A percentile compares a stretch with the other conserved stretches of the same genome.
phyloP scores from a whole-genome alignment of 2,797 vertebrate species.

The Brachyrhaphis roseni region DNA sequence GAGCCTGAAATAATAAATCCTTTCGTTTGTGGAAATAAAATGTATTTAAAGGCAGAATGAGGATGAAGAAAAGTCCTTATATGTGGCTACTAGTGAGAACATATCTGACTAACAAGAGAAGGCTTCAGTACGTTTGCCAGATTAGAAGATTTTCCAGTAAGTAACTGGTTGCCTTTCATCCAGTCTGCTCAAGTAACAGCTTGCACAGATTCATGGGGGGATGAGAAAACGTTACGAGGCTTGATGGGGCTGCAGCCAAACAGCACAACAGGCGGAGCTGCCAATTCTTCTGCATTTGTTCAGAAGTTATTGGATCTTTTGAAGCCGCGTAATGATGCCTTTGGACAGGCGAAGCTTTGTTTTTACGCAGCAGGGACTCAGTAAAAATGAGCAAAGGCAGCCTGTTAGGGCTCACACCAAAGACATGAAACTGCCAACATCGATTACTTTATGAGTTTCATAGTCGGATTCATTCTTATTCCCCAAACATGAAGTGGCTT shows the following conservation, averaged over 20 bases:
- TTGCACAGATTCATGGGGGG: conserved; percentile 70
- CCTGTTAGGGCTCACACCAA: conserved; percentile 58
- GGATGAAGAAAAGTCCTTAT: conserved; percentile 57
- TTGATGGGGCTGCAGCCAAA: conserved; percentile 72
- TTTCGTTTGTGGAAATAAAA: conserved; percentile 52
- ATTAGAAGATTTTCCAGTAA: conserved; percentile 68
- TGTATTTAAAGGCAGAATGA: conserved; percentile 49
- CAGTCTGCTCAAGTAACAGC: conserved; percentile 73
- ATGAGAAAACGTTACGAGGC: conserved; percentile 45
- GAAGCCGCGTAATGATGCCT: conserved; percentile 74
- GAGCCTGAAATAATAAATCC: conserved; percentile 5
- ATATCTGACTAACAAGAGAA: conserved; percentile 55
- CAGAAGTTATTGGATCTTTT: conserved; percentile 72
- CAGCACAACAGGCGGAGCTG: conserved; percentile 63
- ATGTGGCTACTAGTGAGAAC: conserved; percentile 60
- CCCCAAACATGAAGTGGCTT: neutral
- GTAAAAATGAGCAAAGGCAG: conserved; percentile 67
- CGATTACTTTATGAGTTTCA: conserved; percentile 57
- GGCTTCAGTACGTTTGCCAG: conserved; percentile 67
- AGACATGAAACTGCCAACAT: conserved; percentile 56
- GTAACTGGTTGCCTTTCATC: conserved; percentile 77
- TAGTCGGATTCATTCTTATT: conserved; percentile 26
- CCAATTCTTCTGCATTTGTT: conserved; percentile 69
- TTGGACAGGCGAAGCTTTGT: conserved; percentile 67
- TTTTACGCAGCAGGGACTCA: conserved; percentile 63